These are phyloP conservation scores for Tillus elongatus DNA, from an alignment of 2,888 invertebrate genomes.

Conservation along the genomic window DNA sequence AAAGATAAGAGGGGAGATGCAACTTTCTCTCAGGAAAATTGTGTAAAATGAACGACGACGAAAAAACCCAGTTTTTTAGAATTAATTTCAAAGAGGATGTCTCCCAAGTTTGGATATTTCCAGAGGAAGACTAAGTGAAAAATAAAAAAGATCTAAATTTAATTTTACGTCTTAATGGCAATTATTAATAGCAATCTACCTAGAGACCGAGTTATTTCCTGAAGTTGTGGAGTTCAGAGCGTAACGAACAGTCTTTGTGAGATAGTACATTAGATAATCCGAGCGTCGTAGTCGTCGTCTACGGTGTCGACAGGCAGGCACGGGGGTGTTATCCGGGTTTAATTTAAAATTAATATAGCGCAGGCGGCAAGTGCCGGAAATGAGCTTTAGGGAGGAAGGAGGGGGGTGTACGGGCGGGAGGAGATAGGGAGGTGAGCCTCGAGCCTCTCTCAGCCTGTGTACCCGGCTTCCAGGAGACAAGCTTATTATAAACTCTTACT, in stretches of 20 bases:
- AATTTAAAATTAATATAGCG: slow-evolving; percentile 64
- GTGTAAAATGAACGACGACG: too few species aligned
- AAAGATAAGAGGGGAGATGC: too few species aligned
- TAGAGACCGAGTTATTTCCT: slow-evolving; percentile 3
- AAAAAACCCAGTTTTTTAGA: too few species aligned
- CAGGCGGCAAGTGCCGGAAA: slow-evolving; percentile 58
- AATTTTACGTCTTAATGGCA: not conserved
- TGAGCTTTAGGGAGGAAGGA: slow-evolving; percentile 52
- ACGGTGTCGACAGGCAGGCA: slow-evolving; percentile 3
- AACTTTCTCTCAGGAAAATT: too few species aligned
- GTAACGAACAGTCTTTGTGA: slow-evolving; percentile 3
- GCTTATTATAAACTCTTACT: slow-evolving; percentile 1
- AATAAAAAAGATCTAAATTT: not conserved
- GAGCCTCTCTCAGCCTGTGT: too few species aligned
- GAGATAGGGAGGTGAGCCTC: too few species aligned
- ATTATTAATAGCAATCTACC: slow-evolving; percentile 3
- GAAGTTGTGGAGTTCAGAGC: slow-evolving; percentile 2
- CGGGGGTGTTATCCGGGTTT: slow-evolving; percentile 49
- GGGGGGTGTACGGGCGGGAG: not conserved
- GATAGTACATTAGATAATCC: slow-evolving; percentile 3
- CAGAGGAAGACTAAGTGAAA: too few species aligned
- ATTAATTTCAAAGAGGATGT: too few species aligned
- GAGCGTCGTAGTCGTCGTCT: slow-evolving; percentile 4
- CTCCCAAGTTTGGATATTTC: too few species aligned
- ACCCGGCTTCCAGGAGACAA: slow-evolving; percentile 2